A percentile compares a stretch with the other conserved stretches of the same genome.
These are phyloP conservation scores for Pseudochaenichthys georgianus DNA, from an alignment of 2,797 vertebrate genomes.

Conservation along the genomic window DNA sequence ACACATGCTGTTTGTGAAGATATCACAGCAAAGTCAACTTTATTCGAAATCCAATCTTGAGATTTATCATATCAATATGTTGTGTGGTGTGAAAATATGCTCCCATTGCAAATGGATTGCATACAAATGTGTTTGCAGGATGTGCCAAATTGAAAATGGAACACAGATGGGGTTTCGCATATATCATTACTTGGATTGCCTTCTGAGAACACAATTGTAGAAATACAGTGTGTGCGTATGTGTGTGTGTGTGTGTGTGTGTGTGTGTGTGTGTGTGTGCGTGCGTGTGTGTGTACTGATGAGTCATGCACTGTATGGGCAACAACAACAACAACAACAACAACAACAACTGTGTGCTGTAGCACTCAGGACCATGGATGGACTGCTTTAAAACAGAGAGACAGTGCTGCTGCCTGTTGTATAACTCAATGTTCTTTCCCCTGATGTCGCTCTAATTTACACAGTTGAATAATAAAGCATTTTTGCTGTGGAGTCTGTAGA, in stretches of 20 bases:
- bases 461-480: slow-evolving; percentile 14
- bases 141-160: slow-evolving; percentile 58
- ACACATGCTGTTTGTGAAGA: slow-evolving; percentile 40
- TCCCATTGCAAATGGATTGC: slow-evolving; percentile 23
- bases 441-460: slow-evolving; percentile 14
- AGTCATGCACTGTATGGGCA: slow-evolving; percentile 13
- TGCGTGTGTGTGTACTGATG: background rate
- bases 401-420: slow-evolving; percentile 18
- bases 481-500: background rate
- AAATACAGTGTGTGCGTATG: slow-evolving; percentile 39
- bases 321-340: background rate
- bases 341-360: slow-evolving; percentile 23
- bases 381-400: slow-evolving; percentile 12
- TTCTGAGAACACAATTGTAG: slow-evolving; percentile 45
- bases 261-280: no score
- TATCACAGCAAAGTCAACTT: slow-evolving; percentile 27
- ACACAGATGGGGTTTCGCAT: slow-evolving; percentile 74
- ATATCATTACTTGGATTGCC: slow-evolving; percentile 71
- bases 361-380: slow-evolving; percentile 15
- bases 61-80: slow-evolving; percentile 12
- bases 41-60: slow-evolving; percentile 35
- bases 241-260: slow-evolving; percentile 4
- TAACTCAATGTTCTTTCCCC: slow-evolving; percentile 24
- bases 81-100: slow-evolving; percentile 20
- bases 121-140: slow-evolving; percentile 41